phyloP scores from a whole-genome alignment of 35 echinoderm and acorn worm genomes.

The Patiria miniata region DNA sequence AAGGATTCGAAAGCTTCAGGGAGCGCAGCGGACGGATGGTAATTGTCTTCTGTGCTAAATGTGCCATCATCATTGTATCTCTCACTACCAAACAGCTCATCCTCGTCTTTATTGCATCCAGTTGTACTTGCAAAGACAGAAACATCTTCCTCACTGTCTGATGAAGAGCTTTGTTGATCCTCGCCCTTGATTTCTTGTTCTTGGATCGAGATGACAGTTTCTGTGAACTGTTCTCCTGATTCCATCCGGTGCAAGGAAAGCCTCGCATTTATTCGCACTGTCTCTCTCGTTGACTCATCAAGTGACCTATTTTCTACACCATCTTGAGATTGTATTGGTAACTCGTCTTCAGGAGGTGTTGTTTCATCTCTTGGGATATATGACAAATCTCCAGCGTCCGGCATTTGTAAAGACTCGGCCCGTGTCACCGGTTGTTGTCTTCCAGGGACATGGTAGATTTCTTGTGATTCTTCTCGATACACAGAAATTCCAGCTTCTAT shows the following conservation, averaged over 20 bases:
- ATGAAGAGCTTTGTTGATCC: background rate
- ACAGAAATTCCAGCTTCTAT: conserved; percentile 6
- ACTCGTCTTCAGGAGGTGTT: background rate
- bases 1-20: background rate
- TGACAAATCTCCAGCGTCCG: background rate
- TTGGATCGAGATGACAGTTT: background rate
- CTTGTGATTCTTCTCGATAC: background rate
- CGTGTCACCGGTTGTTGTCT: background rate
- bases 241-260: background rate
- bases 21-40: background rate
- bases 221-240: background rate
- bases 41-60: conserved; percentile 5
- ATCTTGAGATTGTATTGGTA: too few relatives aligned
- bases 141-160: background rate
- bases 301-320: background rate
- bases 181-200: background rate
- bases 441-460: background rate
- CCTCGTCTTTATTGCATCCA: background rate
- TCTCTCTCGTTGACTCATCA: background rate
- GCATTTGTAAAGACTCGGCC: background rate
- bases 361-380: background rate
- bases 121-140: too few relatives aligned
- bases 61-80: background rate
- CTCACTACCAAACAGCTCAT: background rate
- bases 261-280: background rate